Evolutionary conservation across 30 jellyfish, hydroid and myxozoan species (phyloP), one percentile per base, ranked within the genome.

Genomic region (Hydractinia symbiolongicarpus): DNA sequence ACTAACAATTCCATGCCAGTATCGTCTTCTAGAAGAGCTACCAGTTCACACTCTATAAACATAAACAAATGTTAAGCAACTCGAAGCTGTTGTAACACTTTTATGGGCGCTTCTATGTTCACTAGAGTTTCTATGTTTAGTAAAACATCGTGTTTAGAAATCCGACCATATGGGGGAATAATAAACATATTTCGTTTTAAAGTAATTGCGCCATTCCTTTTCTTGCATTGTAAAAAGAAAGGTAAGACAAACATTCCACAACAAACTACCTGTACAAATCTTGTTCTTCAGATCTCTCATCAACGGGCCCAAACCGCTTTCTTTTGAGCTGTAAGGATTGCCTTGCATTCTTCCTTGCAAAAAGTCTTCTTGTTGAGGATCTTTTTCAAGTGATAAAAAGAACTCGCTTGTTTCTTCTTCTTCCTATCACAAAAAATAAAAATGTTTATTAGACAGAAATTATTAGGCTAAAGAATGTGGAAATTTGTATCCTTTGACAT

Each of bases 341-440:
- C 98, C 98, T 15, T 87, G 95, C 98, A 91, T 91, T 52, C 98
- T 73, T 50, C 98, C 98, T 79, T 91, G 98, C 78, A 91, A 54
- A 62, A 73, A 91, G 66, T 91, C 98, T 79, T 91, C 98, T 57
- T 91, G 98, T 68, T 91, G 98, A 8, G 96, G 95, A 78, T 91
- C 98, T 86, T 91, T 91, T 74, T 91, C 98, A 56, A 91, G 82
- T 55, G 76, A 73, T 66, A 91, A 68, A 60, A 91, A 86, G 86
- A 91, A 91, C 60, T 91, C 98, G 19, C 71, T 70, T 44, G 66
- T 90, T 64, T 91, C 98, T 54, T 86, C 88, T 84, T 91, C 96
- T 49, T 83, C 96, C 98, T 30, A 30, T 2, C 44, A 30, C 44
- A 30, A 30, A 30, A 30, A 30, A 30, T 1, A 30, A 30, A 30